Conservation (phyloP, 2,113 vertebrate genomes). For the Daphoenositta chrysoptera region DNA sequence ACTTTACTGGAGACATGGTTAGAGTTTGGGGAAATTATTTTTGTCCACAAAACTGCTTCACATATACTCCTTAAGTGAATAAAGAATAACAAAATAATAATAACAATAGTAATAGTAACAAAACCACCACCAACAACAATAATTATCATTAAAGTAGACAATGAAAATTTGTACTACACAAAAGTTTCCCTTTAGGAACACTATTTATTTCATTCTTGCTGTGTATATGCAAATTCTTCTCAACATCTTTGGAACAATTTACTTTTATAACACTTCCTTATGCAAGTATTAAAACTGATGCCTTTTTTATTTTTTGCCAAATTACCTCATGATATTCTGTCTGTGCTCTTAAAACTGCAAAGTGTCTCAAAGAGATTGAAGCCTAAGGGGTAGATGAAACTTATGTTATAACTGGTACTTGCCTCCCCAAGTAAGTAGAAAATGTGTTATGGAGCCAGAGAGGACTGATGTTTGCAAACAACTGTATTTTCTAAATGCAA, state of each 20-base stretch:
- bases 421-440: neutral
- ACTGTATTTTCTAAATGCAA: neutral
- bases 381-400: neutral
- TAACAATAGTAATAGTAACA: neutral
- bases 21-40: neutral
- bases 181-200: neutral
- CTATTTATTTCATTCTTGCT: neutral
- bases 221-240: neutral
- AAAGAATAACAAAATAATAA: neutral
- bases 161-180: neutral
- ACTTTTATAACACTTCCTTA: neutral
- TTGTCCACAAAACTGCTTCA: neutral
- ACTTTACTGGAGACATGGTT: neutral
- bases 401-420: neutral
- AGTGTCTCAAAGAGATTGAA: neutral
- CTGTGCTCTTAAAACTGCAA: neutral
- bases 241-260: neutral
- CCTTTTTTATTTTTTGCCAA: neutral
- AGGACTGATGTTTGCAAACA: neutral
- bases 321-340: neutral
- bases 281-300: neutral
- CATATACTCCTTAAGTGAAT: neutral
- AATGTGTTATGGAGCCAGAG: neutral
- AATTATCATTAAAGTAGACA: neutral
- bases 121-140: too few relatives aligned